Evolutionary conservation across 2,888 invertebrate genomes (phyloP).

Genomic region (Philonicus albiceps): DNA sequence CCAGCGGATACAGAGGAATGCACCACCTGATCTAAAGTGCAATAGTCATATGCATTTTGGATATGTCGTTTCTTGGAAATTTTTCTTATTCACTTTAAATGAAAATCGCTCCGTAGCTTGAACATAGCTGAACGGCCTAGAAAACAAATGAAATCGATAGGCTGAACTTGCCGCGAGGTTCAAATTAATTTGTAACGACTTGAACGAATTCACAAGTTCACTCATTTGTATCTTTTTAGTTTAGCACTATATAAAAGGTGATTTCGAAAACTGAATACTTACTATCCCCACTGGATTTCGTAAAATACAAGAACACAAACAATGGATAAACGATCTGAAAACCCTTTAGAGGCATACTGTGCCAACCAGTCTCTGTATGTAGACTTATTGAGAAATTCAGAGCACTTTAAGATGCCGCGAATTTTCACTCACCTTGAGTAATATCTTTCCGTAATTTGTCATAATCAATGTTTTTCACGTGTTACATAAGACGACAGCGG

Average conservation of each 20-base stretch:
- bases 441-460: neutral
- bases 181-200: neutral
- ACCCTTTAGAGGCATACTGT: neutral
- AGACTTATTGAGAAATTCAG: neutral
- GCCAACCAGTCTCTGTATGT: neutral
- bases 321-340: neutral
- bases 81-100: neutral
- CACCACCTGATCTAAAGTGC: neutral
- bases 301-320: neutral
- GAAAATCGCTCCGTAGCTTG: neutral
- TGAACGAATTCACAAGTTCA: neutral
- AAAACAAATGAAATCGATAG: neutral
- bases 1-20: neutral
- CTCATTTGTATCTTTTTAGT: neutral
- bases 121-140: neutral
- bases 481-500: neutral
- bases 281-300: neutral
- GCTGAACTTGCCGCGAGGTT: neutral
- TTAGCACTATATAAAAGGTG: neutral
- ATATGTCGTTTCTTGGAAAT: neutral
- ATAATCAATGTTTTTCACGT: neutral
- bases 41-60: neutral
- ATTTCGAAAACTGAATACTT: neutral
- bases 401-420: neutral
- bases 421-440: neutral